Base-by-base conservation (phyloP, 2,888 invertebrate species). In the Aproaerema taeniolella region DNA sequence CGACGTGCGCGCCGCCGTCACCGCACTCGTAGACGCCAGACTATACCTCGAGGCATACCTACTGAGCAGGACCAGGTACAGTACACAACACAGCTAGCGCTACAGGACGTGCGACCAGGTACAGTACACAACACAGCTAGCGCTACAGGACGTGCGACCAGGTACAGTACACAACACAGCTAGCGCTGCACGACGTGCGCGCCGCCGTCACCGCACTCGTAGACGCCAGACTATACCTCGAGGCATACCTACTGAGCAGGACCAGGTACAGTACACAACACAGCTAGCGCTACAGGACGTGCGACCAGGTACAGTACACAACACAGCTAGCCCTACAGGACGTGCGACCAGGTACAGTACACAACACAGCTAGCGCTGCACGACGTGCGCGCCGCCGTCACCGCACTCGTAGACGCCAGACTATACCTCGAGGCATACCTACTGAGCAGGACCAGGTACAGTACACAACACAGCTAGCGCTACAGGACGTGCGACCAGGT, bases 21-120 rank as follows among this genome's bases (percentile, higher is more conserved):
- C 75, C 0, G 60, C 76, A 16, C 75, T 91, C 6, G 53, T 67
- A 1, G 73, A 78, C 2, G 70, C 69, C 2, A 62, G 67, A 6
- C 66, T 90, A 43, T 89, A 58, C 55, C 83, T 79, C 49, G 91
- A 91, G 61, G 91, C 91, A 1, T 79, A 78, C 50, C 30, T 75
- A 1, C 42, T 79, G 14, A 68, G 74, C 50, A 55, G 73, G 10
- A 55, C 60, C 16, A 64, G 76, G 74, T 75, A 11, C 6, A n/a
- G n/a, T n/a, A n/a, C n/a, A n/a, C n/a, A n/a, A n/a, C n/a, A n/a
- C n/a, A n/a, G n/a, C n/a, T n/a, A n/a, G n/a, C n/a, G n/a, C n/a
- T n/a, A n/a, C n/a, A n/a, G n/a, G n/a, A n/a, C n/a, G n/a, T n/a
- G n/a, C n/a, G n/a, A n/a, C n/a, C n/a, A n/a, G n/a, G n/a, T n/a